Percentiles rank a stretch among this genome's conserved stretches.
Evolutionary conservation across 2,113 vertebrate species (phyloP).

Genomic region (Enhydra lutris): DNA sequence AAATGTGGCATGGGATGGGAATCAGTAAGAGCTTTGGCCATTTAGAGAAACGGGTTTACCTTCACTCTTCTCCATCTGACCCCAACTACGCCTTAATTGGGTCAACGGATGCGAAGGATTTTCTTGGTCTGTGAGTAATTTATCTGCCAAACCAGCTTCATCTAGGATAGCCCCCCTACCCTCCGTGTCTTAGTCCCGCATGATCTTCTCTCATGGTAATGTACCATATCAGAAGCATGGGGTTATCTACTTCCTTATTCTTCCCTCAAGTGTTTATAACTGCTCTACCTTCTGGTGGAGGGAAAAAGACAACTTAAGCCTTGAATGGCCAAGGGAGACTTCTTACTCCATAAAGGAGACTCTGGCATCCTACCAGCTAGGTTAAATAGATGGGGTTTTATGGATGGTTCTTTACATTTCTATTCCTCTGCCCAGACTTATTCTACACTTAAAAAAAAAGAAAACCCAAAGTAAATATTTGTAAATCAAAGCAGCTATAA

Average conservation of each 20-base stretch:
- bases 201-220: neutral
- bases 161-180: too few relatives aligned
- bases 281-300: neutral
- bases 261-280: neutral
- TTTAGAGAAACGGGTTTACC: neutral
- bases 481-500: neutral
- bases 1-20: neutral
- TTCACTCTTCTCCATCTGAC: neutral
- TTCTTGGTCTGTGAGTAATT: neutral
- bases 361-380: neutral
- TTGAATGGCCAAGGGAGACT: neutral
- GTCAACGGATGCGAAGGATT: neutral
- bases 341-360: neutral
- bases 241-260: neutral
- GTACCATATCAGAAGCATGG: neutral
- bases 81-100: neutral
- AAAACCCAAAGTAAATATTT: neutral
- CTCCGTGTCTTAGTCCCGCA: neutral
- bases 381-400: neutral
- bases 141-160: neutral
- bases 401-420: neutral
- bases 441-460: neutral
- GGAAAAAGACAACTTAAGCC: neutral
- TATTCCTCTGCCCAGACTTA: neutral
- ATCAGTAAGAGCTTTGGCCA: too few relatives aligned